phyloP scores from a whole-genome alignment of 1,140 invertebrate species.

The Prorops nasuta region DNA sequence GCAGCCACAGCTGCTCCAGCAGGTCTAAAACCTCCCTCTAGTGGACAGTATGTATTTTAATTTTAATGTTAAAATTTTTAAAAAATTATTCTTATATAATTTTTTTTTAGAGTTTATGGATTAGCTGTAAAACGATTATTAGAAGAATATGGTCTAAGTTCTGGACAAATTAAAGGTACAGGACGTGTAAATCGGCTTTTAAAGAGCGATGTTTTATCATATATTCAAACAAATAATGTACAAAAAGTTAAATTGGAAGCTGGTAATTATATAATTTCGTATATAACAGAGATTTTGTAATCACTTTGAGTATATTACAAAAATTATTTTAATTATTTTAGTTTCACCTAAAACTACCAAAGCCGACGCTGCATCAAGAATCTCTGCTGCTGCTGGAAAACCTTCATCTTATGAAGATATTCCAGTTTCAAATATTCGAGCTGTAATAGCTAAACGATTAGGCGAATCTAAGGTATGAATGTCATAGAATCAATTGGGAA shows the following conservation, averaged over 20 bases:
- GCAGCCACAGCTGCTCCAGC: constrained; percentile 35
- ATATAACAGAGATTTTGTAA: constrained; percentile 9
- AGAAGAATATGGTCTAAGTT: constrained; percentile 61
- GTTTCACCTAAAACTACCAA: constrained; percentile 9
- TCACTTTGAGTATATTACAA: no score
- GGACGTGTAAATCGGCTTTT: constrained; percentile 63
- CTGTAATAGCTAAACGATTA: constrained; percentile 88
- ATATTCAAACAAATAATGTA: constrained; percentile 60
- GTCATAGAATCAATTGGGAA: constrained; percentile 3
- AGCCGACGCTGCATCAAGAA: background rate
- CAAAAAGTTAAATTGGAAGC: constrained; percentile 47
- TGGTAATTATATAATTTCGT: constrained; percentile 33
- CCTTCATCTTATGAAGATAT: constrained; percentile 71
- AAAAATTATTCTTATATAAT: constrained; percentile 2
- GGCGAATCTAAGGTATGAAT: constrained; percentile 81
- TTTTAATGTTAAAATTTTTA: background rate
- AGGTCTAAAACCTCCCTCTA: constrained; percentile 34
- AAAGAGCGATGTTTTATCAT: constrained; percentile 66
- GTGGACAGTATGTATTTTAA: constrained; percentile 40
- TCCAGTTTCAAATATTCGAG: constrained; percentile 81
- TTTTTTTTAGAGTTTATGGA: constrained; percentile 52
- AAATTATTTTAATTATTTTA: constrained; percentile 5
- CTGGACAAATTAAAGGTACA: constrained; percentile 55
- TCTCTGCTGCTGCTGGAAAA: constrained; percentile 1
- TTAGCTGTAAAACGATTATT: constrained; percentile 65